phyloP scores from a whole-genome alignment of 2,113 vertebrate species.

The Rana temporaria region DNA sequence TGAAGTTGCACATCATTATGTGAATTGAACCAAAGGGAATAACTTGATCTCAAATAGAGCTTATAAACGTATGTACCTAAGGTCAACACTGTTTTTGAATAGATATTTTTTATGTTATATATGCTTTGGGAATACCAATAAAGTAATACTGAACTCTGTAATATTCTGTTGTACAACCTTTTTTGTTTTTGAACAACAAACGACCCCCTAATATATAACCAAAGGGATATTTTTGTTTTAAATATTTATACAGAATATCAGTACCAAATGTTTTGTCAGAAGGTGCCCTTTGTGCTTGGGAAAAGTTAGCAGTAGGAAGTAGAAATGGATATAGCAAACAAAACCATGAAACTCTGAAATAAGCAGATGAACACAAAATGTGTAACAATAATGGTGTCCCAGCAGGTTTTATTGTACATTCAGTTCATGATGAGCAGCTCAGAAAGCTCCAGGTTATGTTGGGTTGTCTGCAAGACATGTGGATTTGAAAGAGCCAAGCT shows the following conservation, averaged over 20 bases:
- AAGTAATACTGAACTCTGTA: neutral
- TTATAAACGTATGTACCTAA: too few species aligned
- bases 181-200: neutral
- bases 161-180: neutral
- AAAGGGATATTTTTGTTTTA: neutral
- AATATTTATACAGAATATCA: too few species aligned
- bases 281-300: neutral
- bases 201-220: neutral
- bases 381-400: slow-evolving; percentile 11
- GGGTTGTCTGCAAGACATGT: slow-evolving; percentile 17
- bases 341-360: neutral
- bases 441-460: slow-evolving; percentile 35
- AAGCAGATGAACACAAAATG: slow-evolving; percentile 26
- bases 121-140: neutral
- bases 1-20: too few species aligned
- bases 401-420: slow-evolving; percentile 33
- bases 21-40: too few species aligned
- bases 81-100: too few species aligned
- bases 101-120: too few species aligned
- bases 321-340: neutral
- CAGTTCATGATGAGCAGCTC: slow-evolving; percentile 6
- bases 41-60: too few species aligned
- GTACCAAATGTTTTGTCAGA: neutral
- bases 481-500: slow-evolving; percentile 38
- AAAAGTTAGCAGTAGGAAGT: neutral